A percentile compares a stretch with the other conserved stretches of the same genome.
Evolutionary conservation across 2,888 invertebrate species (phyloP).

Genomic region (Pasiphila rectangulata): DNA sequence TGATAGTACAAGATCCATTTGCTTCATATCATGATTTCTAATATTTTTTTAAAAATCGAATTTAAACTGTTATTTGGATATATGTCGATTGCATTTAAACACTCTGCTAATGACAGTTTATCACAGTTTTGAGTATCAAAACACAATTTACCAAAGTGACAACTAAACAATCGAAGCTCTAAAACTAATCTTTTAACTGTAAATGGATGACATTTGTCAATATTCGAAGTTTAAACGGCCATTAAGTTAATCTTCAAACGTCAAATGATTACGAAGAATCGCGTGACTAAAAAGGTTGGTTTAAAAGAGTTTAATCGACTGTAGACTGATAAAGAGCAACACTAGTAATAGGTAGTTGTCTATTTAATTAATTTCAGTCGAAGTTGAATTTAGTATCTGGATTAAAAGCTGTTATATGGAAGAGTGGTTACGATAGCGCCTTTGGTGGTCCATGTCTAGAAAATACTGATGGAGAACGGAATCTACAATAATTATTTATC

Average conservation of each 20-base stretch:
- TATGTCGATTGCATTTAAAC: too few relatives aligned
- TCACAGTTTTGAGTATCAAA: conserved; percentile 25
- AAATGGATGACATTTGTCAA: conserved; percentile 71
- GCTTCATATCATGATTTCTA: too few relatives aligned
- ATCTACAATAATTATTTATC: too few relatives aligned
- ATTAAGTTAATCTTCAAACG: conserved; percentile 68
- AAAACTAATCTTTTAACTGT: conserved; percentile 44
- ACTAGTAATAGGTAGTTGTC: conserved; percentile 16
- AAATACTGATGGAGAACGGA: too few relatives aligned
- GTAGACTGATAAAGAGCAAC: conserved; percentile 38
- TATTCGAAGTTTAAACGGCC: conserved; percentile 55
- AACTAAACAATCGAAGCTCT: conserved; percentile 52
- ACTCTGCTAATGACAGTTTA: too few relatives aligned
- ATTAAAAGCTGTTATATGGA: background rate
- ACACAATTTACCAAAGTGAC: conserved; percentile 43
- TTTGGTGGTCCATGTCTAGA: background rate
- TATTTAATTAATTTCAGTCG: conserved; percentile 1
- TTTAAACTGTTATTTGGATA: too few relatives aligned
- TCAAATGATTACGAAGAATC: conserved; percentile 66
- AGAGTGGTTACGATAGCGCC: background rate
- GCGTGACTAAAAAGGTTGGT: conserved; percentile 70
- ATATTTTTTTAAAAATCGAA: too few relatives aligned
- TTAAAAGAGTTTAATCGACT: conserved; percentile 68
- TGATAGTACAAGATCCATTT: too few relatives aligned
- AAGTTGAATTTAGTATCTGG: background rate